phyloP scores from a whole-genome alignment of 2,888 invertebrate genomes.

The Thereva nobilitata region DNA sequence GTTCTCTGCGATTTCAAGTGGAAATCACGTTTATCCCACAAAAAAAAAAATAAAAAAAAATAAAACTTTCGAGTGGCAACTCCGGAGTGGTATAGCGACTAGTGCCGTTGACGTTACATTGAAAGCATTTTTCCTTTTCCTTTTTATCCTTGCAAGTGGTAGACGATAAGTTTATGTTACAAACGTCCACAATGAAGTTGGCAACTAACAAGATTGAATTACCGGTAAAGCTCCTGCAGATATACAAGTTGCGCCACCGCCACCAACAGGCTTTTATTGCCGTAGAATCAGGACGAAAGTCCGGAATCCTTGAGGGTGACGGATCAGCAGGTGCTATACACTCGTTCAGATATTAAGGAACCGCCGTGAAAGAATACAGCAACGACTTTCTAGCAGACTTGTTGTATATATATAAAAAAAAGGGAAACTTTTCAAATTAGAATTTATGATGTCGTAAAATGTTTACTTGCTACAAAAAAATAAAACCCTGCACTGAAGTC shows the following conservation, averaged over 20 bases:
- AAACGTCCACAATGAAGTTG: constrained; percentile 29
- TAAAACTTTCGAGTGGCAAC: constrained; percentile 1
- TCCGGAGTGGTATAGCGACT: not conserved
- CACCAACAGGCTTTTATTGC: constrained; percentile 19
- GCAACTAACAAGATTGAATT: constrained; percentile 34
- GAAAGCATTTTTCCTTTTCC: constrained; percentile 18
- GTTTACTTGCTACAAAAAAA: constrained; percentile 1
- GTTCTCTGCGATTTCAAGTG: constrained; percentile 10
- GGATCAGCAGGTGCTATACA: not conserved
- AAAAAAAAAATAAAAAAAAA: not conserved
- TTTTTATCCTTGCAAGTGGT: not conserved
- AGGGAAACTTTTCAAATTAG: constrained; percentile 37
- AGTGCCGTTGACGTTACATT: not conserved
- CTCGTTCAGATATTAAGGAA: constrained; percentile 26
- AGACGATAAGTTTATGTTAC: constrained; percentile 26
- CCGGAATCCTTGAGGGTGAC: not conserved
- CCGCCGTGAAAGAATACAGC: constrained; percentile 21
- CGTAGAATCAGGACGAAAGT: too few relatives aligned
- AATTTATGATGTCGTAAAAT: constrained; percentile 41
- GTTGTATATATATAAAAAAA: constrained; percentile 13
- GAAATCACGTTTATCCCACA: constrained; percentile 23
- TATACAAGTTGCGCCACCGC: constrained; percentile 21
- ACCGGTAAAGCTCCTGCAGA: constrained; percentile 23
- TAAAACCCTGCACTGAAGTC: not conserved
- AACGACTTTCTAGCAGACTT: constrained; percentile 14